phyloP scores from a whole-genome alignment of 2,888 invertebrate genomes.

The Chirona hameri region DNA sequence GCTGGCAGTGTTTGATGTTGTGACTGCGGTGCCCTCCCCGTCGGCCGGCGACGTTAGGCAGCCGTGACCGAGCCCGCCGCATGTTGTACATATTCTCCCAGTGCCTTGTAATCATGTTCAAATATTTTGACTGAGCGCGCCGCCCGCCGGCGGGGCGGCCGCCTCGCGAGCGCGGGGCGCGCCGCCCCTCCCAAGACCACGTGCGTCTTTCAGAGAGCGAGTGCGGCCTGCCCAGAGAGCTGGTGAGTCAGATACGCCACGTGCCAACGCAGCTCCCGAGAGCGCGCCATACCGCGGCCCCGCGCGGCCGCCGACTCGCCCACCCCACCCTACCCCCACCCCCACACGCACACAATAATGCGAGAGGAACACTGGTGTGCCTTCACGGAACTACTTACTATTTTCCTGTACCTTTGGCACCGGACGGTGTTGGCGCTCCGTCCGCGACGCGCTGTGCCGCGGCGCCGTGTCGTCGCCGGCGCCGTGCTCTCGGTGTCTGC shows the following conservation, averaged over 20 bases:
- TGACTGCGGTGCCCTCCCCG: background rate
- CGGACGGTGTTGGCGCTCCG: background rate
- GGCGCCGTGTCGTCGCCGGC: background rate
- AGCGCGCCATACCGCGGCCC: too few species aligned
- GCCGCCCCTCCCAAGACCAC: background rate
- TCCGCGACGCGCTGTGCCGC: background rate
- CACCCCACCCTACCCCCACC: background rate
- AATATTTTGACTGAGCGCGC: background rate
- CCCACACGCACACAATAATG: background rate
- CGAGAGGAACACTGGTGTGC: constrained; percentile 25
- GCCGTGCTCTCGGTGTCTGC: background rate
- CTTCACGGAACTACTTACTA: background rate
- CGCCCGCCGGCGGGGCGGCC: background rate
- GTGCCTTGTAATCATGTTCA: constrained; percentile 12
- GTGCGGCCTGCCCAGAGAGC: background rate
- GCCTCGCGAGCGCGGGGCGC: background rate
- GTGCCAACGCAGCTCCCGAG: background rate
- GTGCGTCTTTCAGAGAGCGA: constrained; percentile 27
- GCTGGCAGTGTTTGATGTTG: background rate
- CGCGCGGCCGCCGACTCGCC: background rate
- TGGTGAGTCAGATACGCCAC: background rate
- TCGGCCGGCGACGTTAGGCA: background rate
- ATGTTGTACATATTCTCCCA: background rate
- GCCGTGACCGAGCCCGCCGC: background rate
- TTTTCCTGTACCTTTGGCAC: constrained; percentile 1